Evolutionary conservation across 2,888 invertebrate species (phyloP), one percentile per base, ranked within the genome.

Genomic region (Amblyjoppa proteus): DNA sequence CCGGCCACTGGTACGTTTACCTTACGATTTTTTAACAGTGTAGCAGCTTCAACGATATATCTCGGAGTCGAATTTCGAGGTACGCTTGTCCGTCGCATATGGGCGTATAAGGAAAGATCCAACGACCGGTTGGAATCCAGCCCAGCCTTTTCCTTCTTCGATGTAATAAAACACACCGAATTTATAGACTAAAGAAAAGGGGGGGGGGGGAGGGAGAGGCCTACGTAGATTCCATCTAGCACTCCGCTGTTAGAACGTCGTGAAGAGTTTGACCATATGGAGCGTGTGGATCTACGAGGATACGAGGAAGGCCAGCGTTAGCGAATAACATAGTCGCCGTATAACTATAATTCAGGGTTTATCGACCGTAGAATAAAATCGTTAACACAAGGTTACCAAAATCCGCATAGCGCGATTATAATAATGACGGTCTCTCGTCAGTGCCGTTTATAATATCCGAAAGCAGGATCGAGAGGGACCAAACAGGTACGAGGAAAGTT

Each of bases 401-500:
- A 56, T 66, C 2, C 56, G 13, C 16, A 51, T 0, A 49, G 45
- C 25, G 51, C 61, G 45, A 53, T 76, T 70, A 28, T 76, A 66
- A 84, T 81, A 56, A 81, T 58, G 64, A 79, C 53, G 4, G 28
- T 34, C 56, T 71, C 64, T 78, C 13, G 73, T 4, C 58, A 56
- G 64, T 16, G 64, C 58, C n/a, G 28, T 61, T 31, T 74, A 64
- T 84, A 68, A 71, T 71, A 79, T 85, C 78, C 78, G 82, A 82
- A 82, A 85, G 85, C 82, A 82, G 58, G 28, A 56, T 13, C 25
- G 31, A 64, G 68, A 75, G 53, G 77, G 31, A 64, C 74, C 81
- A 81, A 88, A 88, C 88, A 87, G 84, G 89, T 87, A 79, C 86
- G 88, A 90, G 88, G 90, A 90, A 90, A 90, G 89, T 90, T 89